Conservation (phyloP, 2,888 invertebrate species). For the Drosophila greeni region DNA sequence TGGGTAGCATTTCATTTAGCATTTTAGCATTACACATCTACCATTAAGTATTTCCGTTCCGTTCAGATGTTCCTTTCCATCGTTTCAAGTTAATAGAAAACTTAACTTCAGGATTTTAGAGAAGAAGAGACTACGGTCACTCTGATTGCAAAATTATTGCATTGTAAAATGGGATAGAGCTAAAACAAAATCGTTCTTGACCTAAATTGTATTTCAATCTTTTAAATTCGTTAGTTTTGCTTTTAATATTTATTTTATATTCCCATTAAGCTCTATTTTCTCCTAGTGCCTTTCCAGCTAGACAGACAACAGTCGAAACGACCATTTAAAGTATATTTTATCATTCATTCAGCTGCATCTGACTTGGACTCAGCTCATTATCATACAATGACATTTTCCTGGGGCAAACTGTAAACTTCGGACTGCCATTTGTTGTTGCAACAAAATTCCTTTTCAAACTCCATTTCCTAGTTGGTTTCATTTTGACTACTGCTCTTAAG, state of each 20-base stretch:
- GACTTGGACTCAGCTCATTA: slow-evolving; percentile 70
- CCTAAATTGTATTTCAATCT: neutral
- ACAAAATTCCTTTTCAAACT: slow-evolving; percentile 64
- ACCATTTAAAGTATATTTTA: slow-evolving; percentile 72
- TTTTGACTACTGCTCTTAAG: slow-evolving; percentile 71
- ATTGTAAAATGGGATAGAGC: no score
- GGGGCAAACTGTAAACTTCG: slow-evolving; percentile 59
- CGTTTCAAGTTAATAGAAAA: no score
- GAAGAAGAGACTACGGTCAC: no score
- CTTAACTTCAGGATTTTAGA: no score
- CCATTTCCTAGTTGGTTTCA: slow-evolving; percentile 70
- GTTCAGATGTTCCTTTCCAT: no score
- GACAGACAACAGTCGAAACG: slow-evolving; percentile 71
- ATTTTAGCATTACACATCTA: no score
- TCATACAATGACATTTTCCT: slow-evolving; percentile 72
- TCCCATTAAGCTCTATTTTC: neutral
- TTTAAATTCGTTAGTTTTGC: neutral
- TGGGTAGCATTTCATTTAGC: no score
- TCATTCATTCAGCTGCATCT: slow-evolving; percentile 73
- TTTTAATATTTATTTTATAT: neutral
- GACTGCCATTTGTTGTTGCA: slow-evolving; percentile 59
- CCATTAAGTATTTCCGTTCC: no score
- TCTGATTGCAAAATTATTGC: no score
- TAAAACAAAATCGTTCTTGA: no score
- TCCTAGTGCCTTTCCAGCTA: slow-evolving; percentile 17